Percentiles rank a stretch among this genome's conserved stretches.
phyloP scores from a whole-genome alignment of 1,140 invertebrate species.

The Lepidostoma basale region DNA sequence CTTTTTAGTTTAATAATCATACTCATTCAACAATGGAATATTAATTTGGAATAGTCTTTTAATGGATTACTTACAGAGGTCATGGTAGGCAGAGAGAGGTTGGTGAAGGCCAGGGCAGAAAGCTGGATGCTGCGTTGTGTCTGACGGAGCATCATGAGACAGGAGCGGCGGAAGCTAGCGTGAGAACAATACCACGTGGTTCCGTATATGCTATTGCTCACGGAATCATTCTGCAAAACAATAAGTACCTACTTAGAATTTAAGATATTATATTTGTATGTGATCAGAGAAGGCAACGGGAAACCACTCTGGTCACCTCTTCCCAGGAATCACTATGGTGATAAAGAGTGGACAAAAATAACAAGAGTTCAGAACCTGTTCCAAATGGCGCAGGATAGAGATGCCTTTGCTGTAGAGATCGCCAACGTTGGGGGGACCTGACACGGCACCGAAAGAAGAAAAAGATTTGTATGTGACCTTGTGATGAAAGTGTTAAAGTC shows the following conservation, averaged over 20 bases:
- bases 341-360: no score
- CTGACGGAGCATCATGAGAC: constrained; percentile 28
- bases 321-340: no score
- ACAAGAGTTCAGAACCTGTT: no score
- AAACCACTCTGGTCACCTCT: no score
- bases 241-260: neutral
- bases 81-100: constrained; percentile 19
- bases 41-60: neutral
- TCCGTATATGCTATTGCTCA: constrained; percentile 17
- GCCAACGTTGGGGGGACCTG: no score
- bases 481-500: no score
- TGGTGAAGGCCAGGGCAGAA: constrained; percentile 21
- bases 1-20: no score
- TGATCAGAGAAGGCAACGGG: no score
- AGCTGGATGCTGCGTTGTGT: constrained; percentile 6
- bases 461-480: no score
- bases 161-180: neutral
- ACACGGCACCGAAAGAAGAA: no score
- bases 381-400: no score
- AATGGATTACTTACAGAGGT: constrained; percentile 18
- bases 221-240: neutral
- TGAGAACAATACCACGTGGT: constrained; percentile 17
- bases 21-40: neutral
- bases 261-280: neutral
- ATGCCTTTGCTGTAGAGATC: no score